Evolutionary conservation across 2,797 vertebrate species (phyloP), one percentile per base, ranked within the genome.

Genomic region (Thamnophis elegans): DNA sequence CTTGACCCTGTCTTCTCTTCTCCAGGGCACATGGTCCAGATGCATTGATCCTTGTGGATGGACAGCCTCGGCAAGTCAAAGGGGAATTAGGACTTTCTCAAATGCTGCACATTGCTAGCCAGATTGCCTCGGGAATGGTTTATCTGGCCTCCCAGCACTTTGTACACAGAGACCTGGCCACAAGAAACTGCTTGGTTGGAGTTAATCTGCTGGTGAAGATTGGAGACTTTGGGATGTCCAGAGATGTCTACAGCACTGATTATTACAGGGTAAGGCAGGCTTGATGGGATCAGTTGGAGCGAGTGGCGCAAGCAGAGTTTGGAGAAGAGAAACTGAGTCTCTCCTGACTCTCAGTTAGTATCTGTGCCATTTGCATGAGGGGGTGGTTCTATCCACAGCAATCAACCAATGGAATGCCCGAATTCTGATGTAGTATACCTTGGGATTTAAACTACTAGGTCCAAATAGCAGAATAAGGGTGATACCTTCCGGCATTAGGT

Each of bases 211-310:
- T 99, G 95, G 99, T 99, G 95, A 99, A 99, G 98, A 99, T 99
- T 2, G 99, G 99, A 94, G 99, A 99, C 97, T 99, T 99, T 32
- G 99, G 99, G 97, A 99, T 99, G 99, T 99, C 99, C 91, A 98
- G 99, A 96, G 99, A 99, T 90, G 99, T 99, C 97, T 99, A 99
- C 98, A 99, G 99, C 98, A 99, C 98, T 2, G 99, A 99, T 97
- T 99, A 99, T 98, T 99, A 99, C 98, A 98, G 99, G 98, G 99
- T 99, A 98, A 98, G 99, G 93, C 88, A 94, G 88, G 92, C 91
- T 89, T 85, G 78, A 94, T 47, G 0, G 10, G 10, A 82, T 82
- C 42, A 0, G 20, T 47, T 82, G 78, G 73, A 25, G 42, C 1
- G 42, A 47, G 73, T 25, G 36, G 36, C 20, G 2, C 9, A 47